phyloP scores from a whole-genome alignment of 2,797 vertebrate genomes.

The Tauraco hartlaubi region DNA sequence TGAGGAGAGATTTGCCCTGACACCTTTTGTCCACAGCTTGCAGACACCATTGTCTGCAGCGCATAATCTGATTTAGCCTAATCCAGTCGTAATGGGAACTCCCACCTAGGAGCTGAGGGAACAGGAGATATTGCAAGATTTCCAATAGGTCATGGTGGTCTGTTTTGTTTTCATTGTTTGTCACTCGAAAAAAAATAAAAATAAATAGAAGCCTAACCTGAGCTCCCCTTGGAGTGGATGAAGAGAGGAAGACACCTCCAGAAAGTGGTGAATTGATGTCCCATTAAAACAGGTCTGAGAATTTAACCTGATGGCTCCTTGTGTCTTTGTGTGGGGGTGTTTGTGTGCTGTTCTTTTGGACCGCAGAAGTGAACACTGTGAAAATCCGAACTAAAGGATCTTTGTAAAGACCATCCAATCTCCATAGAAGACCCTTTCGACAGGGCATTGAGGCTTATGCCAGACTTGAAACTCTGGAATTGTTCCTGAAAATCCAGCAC shows the following conservation, averaged over 20 bases:
- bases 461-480: background rate
- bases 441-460: background rate
- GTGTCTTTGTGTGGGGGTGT: background rate
- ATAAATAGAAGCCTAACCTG: background rate
- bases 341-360: background rate
- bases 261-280: background rate
- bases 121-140: background rate
- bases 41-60: constrained; percentile 11
- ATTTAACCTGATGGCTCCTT: background rate
- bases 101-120: constrained; percentile 11
- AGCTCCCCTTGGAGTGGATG: background rate
- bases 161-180: constrained; percentile 23
- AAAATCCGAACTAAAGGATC: background rate
- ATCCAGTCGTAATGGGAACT: constrained; percentile 38
- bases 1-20: constrained; percentile 40
- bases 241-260: background rate
- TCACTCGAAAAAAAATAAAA: background rate
- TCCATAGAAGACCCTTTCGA: background rate
- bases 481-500: background rate
- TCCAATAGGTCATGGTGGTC: constrained; percentile 19
- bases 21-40: background rate
- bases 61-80: constrained; percentile 62
- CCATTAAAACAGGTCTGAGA: background rate
- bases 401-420: background rate
- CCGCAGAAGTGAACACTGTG: background rate